Percentiles rank a stretch among this genome's conserved stretches.
These are phyloP conservation scores for Didymodactylos carnosus DNA, from an alignment of 2,888 invertebrate species.

Conservation along the genomic window DNA sequence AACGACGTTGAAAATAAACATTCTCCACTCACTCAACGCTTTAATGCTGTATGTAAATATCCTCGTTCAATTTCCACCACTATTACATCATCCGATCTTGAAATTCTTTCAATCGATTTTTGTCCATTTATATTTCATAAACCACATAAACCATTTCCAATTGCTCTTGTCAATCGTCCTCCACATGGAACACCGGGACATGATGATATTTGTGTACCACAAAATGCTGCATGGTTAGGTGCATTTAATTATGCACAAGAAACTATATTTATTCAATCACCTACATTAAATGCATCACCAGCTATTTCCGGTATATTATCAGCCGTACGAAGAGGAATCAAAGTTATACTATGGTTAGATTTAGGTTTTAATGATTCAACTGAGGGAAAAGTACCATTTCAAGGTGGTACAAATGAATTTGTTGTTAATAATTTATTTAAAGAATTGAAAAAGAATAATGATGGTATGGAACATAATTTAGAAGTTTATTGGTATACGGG, in stretches of 20 bases:
- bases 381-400: neutral
- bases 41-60: neutral
- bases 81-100: too few species aligned
- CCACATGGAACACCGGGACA: neutral
- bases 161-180: neutral
- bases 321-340: neutral
- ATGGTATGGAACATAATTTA: neutral
- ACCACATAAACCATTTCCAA: neutral
- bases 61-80: too few species aligned
- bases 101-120: neutral
- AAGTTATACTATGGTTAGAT: neutral
- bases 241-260: neutral
- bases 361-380: neutral
- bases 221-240: neutral
- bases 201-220: neutral
- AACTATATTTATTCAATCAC: neutral
- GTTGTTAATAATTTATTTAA: neutral
- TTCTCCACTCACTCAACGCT: neutral
- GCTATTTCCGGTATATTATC: neutral
- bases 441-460: neutral
- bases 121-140: neutral
- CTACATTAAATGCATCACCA: neutral
- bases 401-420: neutral
- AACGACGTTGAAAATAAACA: too few species aligned
- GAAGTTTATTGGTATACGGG: neutral